phyloP scores from a whole-genome alignment of 2,797 vertebrate species.

The Erpetoichthys calabaricus region DNA sequence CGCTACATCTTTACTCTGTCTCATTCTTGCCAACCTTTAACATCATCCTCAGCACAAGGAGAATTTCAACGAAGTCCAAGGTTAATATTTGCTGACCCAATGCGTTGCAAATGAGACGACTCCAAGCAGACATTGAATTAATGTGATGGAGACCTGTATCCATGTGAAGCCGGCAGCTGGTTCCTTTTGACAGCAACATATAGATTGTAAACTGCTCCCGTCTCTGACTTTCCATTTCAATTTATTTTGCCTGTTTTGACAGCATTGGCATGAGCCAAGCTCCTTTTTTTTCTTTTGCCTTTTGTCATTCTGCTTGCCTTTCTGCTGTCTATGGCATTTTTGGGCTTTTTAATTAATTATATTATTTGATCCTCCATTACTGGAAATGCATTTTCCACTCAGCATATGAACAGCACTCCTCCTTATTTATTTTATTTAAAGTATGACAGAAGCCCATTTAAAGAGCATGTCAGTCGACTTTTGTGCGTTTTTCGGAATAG shows the following conservation, averaged over 20 bases:
- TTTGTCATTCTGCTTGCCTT: slow-evolving; percentile 11
- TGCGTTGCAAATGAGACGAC: slow-evolving; percentile 33
- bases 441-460: not conserved
- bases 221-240: slow-evolving; percentile 14
- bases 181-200: slow-evolving; percentile 26
- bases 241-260: slow-evolving; percentile 10
- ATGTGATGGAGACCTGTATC: slow-evolving; percentile 26
- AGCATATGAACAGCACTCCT: not conserved
- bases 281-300: not conserved
- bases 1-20: slow-evolving; percentile 22
- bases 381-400: slow-evolving; percentile 1
- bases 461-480: not conserved
- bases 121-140: slow-evolving; percentile 29
- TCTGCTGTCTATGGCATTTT: slow-evolving; percentile 4
- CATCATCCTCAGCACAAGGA: slow-evolving; percentile 25
- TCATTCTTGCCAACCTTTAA: slow-evolving; percentile 15
- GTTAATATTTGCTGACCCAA: slow-evolving; percentile 41
- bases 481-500: not conserved
- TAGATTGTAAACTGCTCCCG: slow-evolving; percentile 16
- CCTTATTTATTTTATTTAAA: not conserved
- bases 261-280: slow-evolving; percentile 5
- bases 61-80: slow-evolving; percentile 36
- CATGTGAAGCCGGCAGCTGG: slow-evolving; percentile 28
- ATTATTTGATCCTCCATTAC: not conserved
- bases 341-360: not conserved